phyloP scores from a whole-genome alignment of 2,888 invertebrate genomes.

The Drosophila imparisetae region DNA sequence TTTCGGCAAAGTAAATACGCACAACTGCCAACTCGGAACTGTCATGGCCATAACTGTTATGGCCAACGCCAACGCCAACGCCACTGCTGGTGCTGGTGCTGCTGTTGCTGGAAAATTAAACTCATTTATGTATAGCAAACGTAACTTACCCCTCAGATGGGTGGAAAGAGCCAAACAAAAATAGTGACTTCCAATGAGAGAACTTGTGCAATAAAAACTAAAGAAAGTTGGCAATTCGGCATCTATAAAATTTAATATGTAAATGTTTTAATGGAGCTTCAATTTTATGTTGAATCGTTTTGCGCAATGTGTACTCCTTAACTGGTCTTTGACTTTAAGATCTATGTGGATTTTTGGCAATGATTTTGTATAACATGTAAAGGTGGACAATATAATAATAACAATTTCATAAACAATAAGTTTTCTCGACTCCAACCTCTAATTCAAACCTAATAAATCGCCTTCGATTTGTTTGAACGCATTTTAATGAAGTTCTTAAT shows the following conservation, averaged over 20 bases:
- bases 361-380: not conserved
- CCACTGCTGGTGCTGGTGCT: constrained; percentile 23
- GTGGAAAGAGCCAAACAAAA: not conserved
- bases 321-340: not conserved
- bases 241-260: constrained; percentile 6
- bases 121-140: constrained; percentile 46
- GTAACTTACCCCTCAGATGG: constrained; percentile 14
- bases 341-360: not conserved
- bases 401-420: not conserved
- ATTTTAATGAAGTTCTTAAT: constrained; percentile 1
- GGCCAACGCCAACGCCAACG: constrained; percentile 25
- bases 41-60: constrained; percentile 67
- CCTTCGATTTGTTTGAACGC: not conserved
- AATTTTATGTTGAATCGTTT: not conserved
- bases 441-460: not conserved
- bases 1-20: constrained; percentile 76
- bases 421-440: not conserved
- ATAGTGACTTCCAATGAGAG: constrained; percentile 4
- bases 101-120: constrained; percentile 63
- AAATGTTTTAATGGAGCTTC: constrained; percentile 8
- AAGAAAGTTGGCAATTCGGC: not conserved
- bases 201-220: constrained; percentile 16
- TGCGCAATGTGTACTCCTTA: not conserved
- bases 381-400: not conserved
- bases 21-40: constrained; percentile 68